These are phyloP conservation scores for Laticauda colubrina DNA, from an alignment of 2,113 vertebrate genomes.

Conservation along the genomic window DNA sequence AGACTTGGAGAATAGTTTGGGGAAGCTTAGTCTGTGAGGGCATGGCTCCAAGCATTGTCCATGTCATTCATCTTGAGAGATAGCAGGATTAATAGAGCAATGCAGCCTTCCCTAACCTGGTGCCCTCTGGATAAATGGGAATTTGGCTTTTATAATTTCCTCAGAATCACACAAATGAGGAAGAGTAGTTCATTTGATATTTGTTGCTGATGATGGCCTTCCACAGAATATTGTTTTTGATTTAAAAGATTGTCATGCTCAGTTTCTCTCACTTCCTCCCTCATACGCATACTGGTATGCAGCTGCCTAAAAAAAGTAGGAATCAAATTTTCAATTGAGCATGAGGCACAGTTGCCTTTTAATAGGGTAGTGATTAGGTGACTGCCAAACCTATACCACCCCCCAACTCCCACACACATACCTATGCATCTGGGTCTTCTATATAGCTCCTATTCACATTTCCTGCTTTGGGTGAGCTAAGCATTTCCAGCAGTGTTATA, in stretches of 20 bases:
- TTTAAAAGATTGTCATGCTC: background rate
- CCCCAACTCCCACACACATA: background rate
- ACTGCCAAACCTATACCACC: background rate
- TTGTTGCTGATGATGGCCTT: background rate
- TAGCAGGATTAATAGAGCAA: background rate
- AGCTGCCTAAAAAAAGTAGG: background rate
- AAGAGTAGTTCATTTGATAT: background rate
- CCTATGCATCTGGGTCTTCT: background rate
- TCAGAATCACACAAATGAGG: background rate
- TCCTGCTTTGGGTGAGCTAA: background rate
- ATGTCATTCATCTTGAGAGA: background rate
- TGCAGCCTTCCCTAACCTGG: background rate
- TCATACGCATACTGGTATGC: background rate
- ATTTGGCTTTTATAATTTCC: background rate
- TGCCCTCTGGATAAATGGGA: background rate
- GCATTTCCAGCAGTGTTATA: background rate
- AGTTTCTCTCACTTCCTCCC: background rate
- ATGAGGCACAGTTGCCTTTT: background rate
- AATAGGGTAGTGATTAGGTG: background rate
- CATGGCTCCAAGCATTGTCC: background rate
- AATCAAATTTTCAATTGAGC: background rate
- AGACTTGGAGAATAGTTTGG: background rate
- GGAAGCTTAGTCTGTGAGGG: background rate
- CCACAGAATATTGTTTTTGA: background rate
- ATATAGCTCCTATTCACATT: too few relatives aligned